Base-by-base conservation (phyloP, 2,113 vertebrate genomes). In the Ophthalmolycus amberensis region DNA sequence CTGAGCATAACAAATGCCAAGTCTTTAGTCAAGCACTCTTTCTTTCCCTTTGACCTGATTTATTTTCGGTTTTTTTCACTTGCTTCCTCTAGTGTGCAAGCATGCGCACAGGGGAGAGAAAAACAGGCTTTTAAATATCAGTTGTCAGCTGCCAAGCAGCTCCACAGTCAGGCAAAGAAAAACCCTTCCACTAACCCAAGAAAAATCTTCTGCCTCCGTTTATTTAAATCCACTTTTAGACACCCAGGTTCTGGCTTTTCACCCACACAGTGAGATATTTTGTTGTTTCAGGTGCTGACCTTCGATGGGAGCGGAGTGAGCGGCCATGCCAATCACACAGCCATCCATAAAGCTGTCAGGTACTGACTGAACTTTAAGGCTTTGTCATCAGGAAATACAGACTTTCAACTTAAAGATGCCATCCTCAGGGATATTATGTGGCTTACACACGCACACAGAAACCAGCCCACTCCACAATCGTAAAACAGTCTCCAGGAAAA, bases 241-340 rank as follows among this genome's bases (percentile, higher is more conserved):
- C 78, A 50, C 40, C 37, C 38, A 38, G 65, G 76, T 85, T 62
- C 59, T 84, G 70, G 64, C 48, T 82, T 80, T 80, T 69, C 71
- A 63, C 42, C 67, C 63, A 44, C 69, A 71, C 54, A 69, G 2
- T 83, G 60, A 75, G 20, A 65, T 68, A 9, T 85, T 90, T 74
- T 93, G 78, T 91, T 86, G 71, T 81, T 94, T 69, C 94, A 99
- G 98, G 96, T 99, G 91, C 93, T 99, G 91, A 99, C 97, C 27
- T 99, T 99, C 44, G 98, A 99, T 83, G 96, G 91, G 0, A 90
- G 92, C 59, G 98, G 98, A 83, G 96, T 99, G 81, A 99, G 97
- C 4, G 95, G 97, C 40, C 98, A 99, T 67, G 90, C 93, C 77
- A 99, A 99, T 91, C 98, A 99, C 80, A 59, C 90, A 14, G 94